Percentiles rank a stretch among this genome's conserved stretches.
These are phyloP conservation scores for Aporophyla lueneburgensis DNA, from an alignment of 2,888 invertebrate genomes.

Conservation along the genomic window DNA sequence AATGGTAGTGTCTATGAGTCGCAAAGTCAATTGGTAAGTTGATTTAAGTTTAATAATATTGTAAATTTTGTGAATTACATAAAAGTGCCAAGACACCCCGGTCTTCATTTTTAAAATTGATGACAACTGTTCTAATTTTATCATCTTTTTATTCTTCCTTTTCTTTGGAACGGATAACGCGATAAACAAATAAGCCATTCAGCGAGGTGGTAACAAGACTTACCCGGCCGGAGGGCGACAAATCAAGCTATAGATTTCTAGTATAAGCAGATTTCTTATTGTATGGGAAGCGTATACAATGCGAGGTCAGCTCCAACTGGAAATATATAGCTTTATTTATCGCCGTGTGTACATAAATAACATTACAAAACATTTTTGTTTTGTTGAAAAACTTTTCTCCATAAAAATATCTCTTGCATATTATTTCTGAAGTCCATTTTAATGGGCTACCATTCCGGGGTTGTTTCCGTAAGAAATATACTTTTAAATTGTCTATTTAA, in stretches of 20 bases:
- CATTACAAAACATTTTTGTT: neutral
- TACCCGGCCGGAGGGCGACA: too few relatives aligned
- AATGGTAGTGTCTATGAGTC: conserved; percentile 69
- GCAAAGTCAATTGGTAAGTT: conserved; percentile 82
- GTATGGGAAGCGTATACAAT: too few relatives aligned
- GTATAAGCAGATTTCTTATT: too few relatives aligned
- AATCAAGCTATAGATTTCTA: too few relatives aligned
- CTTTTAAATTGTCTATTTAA: neutral
- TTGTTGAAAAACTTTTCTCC: neutral
- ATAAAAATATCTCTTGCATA: neutral
- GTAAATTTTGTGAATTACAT: neutral
- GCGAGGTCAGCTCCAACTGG: too few relatives aligned
- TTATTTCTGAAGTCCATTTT: neutral
- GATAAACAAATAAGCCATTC: neutral
- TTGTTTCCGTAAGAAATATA: neutral
- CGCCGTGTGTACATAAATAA: neutral
- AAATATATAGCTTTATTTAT: too few relatives aligned
- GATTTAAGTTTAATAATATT: conserved; percentile 5
- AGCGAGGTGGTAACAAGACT: neutral
- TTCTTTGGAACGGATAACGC: too few relatives aligned
- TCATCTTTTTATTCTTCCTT: neutral
- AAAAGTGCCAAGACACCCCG: neutral
- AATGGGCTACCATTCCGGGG: neutral
- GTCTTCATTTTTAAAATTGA: neutral
- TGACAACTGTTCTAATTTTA: neutral